Base-by-base conservation (phyloP, 2,888 invertebrate species). In the Dioctria rufipes region DNA sequence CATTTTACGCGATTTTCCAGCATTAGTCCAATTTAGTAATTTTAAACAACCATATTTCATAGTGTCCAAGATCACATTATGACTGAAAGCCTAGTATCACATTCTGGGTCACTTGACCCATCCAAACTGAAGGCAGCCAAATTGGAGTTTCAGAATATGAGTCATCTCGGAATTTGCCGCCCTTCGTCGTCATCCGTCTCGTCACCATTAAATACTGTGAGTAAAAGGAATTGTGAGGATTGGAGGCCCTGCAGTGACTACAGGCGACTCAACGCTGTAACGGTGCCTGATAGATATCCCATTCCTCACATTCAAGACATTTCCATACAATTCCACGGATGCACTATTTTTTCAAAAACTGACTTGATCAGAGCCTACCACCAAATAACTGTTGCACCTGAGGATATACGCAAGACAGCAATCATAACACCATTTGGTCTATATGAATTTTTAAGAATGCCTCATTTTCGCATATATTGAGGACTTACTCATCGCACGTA, bases 31-130 rank as follows among this genome's bases (percentile, higher is more conserved):
- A 51, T 2, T 2, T 11, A 6, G 8, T 9, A 51, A 79, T 43
- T 82, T 78, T 42, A 81, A 80, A 9, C 54, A 49, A 4, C 71
- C 77, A 13, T 71, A 1, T 51, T 11, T 71, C 81, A 81, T 46
- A 81, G 43, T 6, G 81, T 83, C 2, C 63, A 54, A 51, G 82
- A 82, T 25, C 73, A 83, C 11, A 83, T 82, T 8, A 8, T 80
- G 0, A 81, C 81, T 2, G 67, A 80, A 65, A 81, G 83, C 5
- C 81, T 4, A 46, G 25, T 63, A 9, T 81, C 81, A 37, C 81
- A 61, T 54, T 40, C 77, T 5, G 75, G 69, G 65, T 81, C 83
- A 0, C 40, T 83, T 8, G 49, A 79, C 39, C 13, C 46, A 81
- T 79, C 5, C 65, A 51, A 11, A 11, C 51, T 9, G 6, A 51